Percentiles rank a stretch among this genome's conserved stretches.
These are phyloP conservation scores for Drosophila parabipectinata DNA, from an alignment of 1,140 invertebrate species.

Conservation along the genomic window DNA sequence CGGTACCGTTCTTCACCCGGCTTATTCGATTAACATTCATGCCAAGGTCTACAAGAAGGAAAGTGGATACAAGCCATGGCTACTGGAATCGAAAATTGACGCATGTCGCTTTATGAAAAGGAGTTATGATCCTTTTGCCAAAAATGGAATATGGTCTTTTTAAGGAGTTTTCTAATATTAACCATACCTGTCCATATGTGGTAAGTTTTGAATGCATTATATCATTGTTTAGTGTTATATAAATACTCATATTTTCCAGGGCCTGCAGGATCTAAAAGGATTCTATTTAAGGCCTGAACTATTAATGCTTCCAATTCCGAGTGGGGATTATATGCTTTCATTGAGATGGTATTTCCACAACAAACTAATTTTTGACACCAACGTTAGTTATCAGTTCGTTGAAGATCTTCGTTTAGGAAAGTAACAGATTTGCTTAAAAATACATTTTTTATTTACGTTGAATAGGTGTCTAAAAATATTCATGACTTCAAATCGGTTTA, in stretches of 20 bases:
- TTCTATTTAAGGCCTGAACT: conserved; percentile 21
- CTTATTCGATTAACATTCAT: background rate
- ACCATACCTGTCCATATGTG: conserved; percentile 32
- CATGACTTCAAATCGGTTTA: background rate
- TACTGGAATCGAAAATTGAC: conserved; percentile 5
- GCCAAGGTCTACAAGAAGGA: conserved; percentile 18
- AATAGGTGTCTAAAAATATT: background rate
- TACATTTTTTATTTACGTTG: no score
- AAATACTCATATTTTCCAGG: background rate
- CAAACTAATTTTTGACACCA: conserved; percentile 15
- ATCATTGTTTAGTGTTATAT: no score
- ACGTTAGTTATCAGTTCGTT: conserved; percentile 9
- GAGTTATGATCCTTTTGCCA: background rate
- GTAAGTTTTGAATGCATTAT: background rate
- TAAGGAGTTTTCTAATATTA: conserved; percentile 23
- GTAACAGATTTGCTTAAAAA: background rate
- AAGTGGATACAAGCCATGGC: conserved; percentile 32
- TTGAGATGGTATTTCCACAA: conserved; percentile 3
- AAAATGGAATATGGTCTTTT: background rate
- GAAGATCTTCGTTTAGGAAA: conserved; percentile 9
- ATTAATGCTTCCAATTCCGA: conserved; percentile 17
- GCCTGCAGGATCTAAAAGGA: conserved; percentile 3
- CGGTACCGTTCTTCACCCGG: conserved; percentile 11
- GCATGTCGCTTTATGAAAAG: conserved; percentile 7
- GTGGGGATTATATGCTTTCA: conserved; percentile 21